These are phyloP conservation scores for Lycophotia porphyrea DNA, from an alignment of 2,888 invertebrate genomes.

Conservation along the genomic window DNA sequence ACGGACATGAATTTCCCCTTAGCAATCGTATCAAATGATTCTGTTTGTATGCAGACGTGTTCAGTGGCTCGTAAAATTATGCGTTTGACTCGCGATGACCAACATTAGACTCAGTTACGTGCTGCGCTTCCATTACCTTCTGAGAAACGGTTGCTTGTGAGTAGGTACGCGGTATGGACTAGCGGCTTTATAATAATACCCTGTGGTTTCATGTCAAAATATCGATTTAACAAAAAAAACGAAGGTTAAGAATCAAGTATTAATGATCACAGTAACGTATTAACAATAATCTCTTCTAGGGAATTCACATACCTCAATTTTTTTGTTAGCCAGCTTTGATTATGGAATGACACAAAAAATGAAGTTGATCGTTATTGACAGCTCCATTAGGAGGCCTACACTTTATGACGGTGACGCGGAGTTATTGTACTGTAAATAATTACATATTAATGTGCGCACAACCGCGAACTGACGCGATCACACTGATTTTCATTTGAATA, in stretches of 20 bases:
- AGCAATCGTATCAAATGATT: constrained; percentile 62
- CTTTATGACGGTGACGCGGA: constrained; percentile 70
- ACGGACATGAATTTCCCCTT: constrained; percentile 38
- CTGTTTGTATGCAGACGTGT: constrained; percentile 69
- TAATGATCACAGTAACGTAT: constrained; percentile 37
- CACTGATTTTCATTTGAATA: constrained; percentile 78
- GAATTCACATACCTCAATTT: constrained; percentile 36
- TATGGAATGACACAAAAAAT: constrained; percentile 62
- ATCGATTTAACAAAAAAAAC: neutral
- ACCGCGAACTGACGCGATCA: constrained; percentile 74
- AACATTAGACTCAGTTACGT: constrained; percentile 70
- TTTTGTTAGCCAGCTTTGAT: constrained; percentile 58
- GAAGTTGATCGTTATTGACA: constrained; percentile 66
- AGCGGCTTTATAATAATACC: constrained; percentile 65
- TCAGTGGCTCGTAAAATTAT: constrained; percentile 79
- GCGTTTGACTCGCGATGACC: constrained; percentile 72
- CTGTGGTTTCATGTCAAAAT: constrained; percentile 66
- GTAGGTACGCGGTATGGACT: constrained; percentile 49
- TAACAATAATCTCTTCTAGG: constrained; percentile 21
- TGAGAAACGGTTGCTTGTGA: constrained; percentile 68
- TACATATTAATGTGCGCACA: constrained; percentile 74
- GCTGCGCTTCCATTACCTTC: constrained; percentile 71
- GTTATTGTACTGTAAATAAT: constrained; percentile 81
- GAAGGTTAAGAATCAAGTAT: neutral
- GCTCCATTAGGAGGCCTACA: constrained; percentile 71